Base-by-base conservation (phyloP, 2,888 invertebrate genomes). In the Thymelicus lineola region DNA sequence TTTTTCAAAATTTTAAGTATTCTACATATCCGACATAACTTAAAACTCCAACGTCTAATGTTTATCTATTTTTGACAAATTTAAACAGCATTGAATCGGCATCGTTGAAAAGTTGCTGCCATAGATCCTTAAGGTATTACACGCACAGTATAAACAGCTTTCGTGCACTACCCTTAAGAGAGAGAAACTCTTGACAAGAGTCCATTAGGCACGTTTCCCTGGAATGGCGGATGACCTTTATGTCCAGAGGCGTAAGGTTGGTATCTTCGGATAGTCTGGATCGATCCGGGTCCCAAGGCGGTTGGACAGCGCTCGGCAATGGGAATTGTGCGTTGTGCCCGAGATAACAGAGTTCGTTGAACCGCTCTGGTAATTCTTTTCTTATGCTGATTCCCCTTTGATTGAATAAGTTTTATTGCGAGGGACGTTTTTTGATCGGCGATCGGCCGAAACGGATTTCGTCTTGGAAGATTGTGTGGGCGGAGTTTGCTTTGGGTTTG, bases 331-430 rank as follows among this genome's bases (percentile, higher is more conserved):
- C 87, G 85, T 85, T 87, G 87, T 82, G 86, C 84, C 83, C 84
- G 82, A 87, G 92, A 91, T 92, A 91, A 90, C 84, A 75, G 75
- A 82, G 88, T 83, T 85, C 87, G 77, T 85, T 89, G 90, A 89
- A 86, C 90, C 74, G 74, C 63, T 72, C 75, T 77, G 78, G 80
- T 77, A 76, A 81, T 79, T 80, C 81, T 80, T 81, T 85, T 84
- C 77, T 82, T 82, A 84, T 83, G 84, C 77, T 79, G 84, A 85
- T 86, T 84, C 81, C 78, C 76, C 77, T 79, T 76, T 77, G 75
- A 80, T 81, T 82, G 82, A 84, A 84, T 82, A 80, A 72, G 75
- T 80, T 82, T 79, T 81, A 79, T 79, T 79, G 76, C 76, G 66
- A 66, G 68, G 58, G 46, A 62, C 58, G 59, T 60, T 71, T 71